Base-by-base conservation (phyloP, 1,140 invertebrate genomes). In the Cotesia vestalis region DNA sequence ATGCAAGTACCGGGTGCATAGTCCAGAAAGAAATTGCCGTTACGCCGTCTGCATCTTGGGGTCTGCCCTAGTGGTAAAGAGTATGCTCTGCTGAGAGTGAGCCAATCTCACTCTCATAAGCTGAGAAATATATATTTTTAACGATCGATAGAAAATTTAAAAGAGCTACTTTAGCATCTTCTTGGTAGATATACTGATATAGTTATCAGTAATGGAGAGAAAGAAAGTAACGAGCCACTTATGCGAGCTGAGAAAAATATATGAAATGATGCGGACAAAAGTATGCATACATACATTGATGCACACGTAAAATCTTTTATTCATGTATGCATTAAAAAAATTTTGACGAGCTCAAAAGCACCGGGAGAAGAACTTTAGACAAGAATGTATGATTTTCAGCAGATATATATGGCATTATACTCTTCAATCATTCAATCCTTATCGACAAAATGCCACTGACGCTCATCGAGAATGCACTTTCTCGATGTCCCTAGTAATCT, bases 11-110 rank as follows among this genome's bases (percentile, higher is more conserved):
- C 53, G 63, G 66, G 70, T 66, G 34, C 63, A 57, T 57, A 66
- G 63, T 55, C 51, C 63, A 72, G 52, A 66, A 66, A 66, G 63
- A 72, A 66, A 67, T 72, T 66, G 63, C 53, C 64, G 70, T 66
- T 66, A 72, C 63, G 63, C 70, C 52, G 63, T 55, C 70, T 72
- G 70, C 63, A 72, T 66, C 52, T 71, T 59, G 57, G 38, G 35
- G 51, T n/a, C 46, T 38, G 40, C 27, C 34, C n/a, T 57, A 0
- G 60, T 20, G 34, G 27, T 27, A 27, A 27, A 27, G 27, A 4
- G 17, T 61, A 6, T 20, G 60, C 20, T 9, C 20, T 20, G 20
- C 38, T 27, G 14, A 64, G 35, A 67, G 66, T 53, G 14, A 55
- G 66, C 66, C 63, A 66, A 27, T 27, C 27, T 27, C 27, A 46